A percentile compares a stretch with the other conserved stretches of the same genome.
These are phyloP conservation scores for Sycon ciliatum DNA, from an alignment of 37 sponge, comb jelly and placozoan genomes.

Conservation along the genomic window DNA sequence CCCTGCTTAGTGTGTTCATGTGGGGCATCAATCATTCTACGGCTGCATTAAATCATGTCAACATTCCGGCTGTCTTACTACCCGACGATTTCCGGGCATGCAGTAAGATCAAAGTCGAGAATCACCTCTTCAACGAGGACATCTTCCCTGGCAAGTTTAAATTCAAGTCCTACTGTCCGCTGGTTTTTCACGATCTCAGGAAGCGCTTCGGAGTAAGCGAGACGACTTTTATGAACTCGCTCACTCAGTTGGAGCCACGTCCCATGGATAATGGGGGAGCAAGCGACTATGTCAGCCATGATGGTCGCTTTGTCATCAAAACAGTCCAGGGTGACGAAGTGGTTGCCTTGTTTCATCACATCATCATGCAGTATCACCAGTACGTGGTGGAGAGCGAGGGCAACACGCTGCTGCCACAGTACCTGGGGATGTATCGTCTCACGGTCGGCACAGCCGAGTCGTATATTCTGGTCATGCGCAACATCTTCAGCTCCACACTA, in stretches of 20 bases:
- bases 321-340: conserved; percentile 76
- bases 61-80: conserved; percentile 68
- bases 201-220: conserved; percentile 78
- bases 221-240: conserved; percentile 57
- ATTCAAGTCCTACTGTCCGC: conserved; percentile 95
- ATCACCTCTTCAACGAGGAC: conserved; percentile 89
- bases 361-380: conserved; percentile 80
- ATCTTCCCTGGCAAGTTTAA: conserved; percentile 94
- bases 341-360: conserved; percentile 73
- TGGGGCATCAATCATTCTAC: conserved; percentile 96
- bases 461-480: conserved; percentile 89
- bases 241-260: too few species aligned
- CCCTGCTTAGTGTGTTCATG: conserved; percentile 82
- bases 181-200: conserved; percentile 80
- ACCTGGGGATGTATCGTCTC: conserved; percentile 82
- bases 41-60: conserved; percentile 46
- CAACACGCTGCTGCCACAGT: conserved; percentile 89
- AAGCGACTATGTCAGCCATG: conserved; percentile 55
- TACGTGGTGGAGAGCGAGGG: conserved; percentile 79
- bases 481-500: conserved; percentile 55
- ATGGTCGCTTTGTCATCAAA: conserved; percentile 76
- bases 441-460: conserved; percentile 77
- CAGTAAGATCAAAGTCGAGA: conserved; percentile 79
- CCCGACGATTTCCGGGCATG: conserved; percentile 92
- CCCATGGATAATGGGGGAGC: too few species aligned